Evolutionary conservation across 2,888 invertebrate genomes (phyloP).

Genomic region (Parthenolecanium corni): DNA sequence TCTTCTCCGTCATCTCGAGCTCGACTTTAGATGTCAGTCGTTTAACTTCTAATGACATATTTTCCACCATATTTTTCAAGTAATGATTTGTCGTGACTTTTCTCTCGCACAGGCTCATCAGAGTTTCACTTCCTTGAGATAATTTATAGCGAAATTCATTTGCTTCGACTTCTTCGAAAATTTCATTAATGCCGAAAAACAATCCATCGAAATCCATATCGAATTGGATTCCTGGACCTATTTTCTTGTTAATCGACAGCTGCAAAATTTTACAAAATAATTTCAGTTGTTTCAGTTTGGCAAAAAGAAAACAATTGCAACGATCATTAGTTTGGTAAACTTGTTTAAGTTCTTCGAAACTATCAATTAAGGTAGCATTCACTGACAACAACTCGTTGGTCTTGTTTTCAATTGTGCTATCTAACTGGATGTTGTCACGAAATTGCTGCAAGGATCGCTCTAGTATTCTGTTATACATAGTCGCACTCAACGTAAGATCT

Average conservation of each 20-base stretch:
- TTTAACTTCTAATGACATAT: slow-evolving; percentile 16
- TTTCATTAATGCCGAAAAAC: neutral
- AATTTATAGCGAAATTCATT: neutral
- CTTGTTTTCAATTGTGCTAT: neutral
- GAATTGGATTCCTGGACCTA: too few relatives aligned
- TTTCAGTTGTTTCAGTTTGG: slow-evolving; percentile 2
- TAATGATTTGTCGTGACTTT: neutral
- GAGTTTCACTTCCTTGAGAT: neutral
- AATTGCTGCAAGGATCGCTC: slow-evolving; percentile 15
- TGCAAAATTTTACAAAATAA: neutral
- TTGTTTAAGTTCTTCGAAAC: neutral
- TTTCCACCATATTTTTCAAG: slow-evolving; percentile 11
- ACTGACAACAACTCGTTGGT: neutral
- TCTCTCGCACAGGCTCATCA: neutral
- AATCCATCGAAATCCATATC: too few relatives aligned
- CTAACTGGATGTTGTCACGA: slow-evolving; percentile 4
- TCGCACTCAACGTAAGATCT: neutral
- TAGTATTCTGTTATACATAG: slow-evolving; percentile 2
- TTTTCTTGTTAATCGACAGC: neutral
- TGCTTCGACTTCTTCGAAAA: neutral
- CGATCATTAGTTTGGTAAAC: neutral
- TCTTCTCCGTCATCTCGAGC: slow-evolving; percentile 10
- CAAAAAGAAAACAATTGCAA: slow-evolving; percentile 2
- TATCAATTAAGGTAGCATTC: slow-evolving; percentile 1
- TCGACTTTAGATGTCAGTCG: slow-evolving; percentile 4